phyloP scores from a whole-genome alignment of 2,797 vertebrate genomes.

The Pelobates cultripes region DNA sequence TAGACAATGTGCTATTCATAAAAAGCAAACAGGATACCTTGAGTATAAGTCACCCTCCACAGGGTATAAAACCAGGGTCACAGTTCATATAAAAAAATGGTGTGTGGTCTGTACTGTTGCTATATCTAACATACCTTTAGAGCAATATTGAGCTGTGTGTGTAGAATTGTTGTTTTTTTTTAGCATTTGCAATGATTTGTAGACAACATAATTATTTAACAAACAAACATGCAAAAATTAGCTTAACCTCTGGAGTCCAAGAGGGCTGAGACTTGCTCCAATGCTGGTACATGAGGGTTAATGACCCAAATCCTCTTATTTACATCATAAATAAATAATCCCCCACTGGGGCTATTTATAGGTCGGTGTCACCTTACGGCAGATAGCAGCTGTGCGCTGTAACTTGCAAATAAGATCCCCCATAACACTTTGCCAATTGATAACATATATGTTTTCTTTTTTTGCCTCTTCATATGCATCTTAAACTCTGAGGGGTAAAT shows the following conservation, averaged over 20 bases:
- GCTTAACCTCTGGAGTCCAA: too few species aligned
- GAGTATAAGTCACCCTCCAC: too few species aligned
- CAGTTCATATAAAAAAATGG: too few species aligned
- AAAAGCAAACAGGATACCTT: too few species aligned
- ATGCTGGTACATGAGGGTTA: neutral
- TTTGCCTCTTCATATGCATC: too few species aligned
- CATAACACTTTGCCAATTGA: too few species aligned
- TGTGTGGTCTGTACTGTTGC: neutral
- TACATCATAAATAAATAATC: slow-evolving; percentile 6
- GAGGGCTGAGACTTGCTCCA: neutral
- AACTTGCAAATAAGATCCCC: neutral
- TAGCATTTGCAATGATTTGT: neutral
- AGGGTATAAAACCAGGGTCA: too few species aligned
- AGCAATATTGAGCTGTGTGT: neutral
- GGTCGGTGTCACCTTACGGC: neutral
- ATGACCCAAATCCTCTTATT: slow-evolving; percentile 7
- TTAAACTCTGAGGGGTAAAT: too few species aligned
- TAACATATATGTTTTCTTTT: too few species aligned
- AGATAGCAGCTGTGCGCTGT: neutral
- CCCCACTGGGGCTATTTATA: neutral
- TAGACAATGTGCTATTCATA: too few species aligned
- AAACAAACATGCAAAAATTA: too few species aligned
- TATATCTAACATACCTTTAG: neutral
- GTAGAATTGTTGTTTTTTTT: neutral
- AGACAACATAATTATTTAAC: too few species aligned